Conservation (phyloP, 1,140 invertebrate genomes). For the Zelostemma sp. region DNA sequence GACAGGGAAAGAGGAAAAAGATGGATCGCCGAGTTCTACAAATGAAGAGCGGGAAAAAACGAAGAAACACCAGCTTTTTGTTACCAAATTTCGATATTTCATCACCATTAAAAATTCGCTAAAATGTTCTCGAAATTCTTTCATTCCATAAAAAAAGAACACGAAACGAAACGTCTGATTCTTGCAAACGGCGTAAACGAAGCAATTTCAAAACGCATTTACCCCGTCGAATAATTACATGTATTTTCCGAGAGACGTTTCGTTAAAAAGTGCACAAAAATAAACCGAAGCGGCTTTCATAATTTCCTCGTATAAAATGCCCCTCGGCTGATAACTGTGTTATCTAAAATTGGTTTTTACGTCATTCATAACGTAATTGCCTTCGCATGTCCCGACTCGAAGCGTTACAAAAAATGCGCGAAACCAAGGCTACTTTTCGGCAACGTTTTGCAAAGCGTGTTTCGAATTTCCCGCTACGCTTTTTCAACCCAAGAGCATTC, state of each 20-base stretch:
- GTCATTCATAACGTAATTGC: background rate
- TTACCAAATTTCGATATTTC: background rate
- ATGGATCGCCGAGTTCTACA: conserved; percentile 8
- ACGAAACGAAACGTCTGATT: background rate
- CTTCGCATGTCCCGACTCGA: no score
- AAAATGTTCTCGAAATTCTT: no score
- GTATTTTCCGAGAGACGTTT: no score
- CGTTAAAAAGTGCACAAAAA: no score
- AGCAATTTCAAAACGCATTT: no score
- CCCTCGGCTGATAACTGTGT: no score
- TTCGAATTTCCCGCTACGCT: no score
- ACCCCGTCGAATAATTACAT: no score
- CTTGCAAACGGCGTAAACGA: no score
- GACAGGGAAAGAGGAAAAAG: conserved; percentile 15
- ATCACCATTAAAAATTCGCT: background rate
- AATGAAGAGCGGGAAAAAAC: background rate
- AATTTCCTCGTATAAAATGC: no score
- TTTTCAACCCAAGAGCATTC: background rate
- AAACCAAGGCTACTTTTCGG: background rate
- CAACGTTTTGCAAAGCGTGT: background rate
- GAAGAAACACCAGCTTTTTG: conserved; percentile 6
- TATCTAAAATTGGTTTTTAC: no score
- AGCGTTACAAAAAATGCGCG: background rate
- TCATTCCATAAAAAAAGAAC: background rate
- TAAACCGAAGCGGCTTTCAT: no score